These are phyloP conservation scores for Drosophila azteca DNA, from an alignment of 1,140 invertebrate species.

Conservation along the genomic window DNA sequence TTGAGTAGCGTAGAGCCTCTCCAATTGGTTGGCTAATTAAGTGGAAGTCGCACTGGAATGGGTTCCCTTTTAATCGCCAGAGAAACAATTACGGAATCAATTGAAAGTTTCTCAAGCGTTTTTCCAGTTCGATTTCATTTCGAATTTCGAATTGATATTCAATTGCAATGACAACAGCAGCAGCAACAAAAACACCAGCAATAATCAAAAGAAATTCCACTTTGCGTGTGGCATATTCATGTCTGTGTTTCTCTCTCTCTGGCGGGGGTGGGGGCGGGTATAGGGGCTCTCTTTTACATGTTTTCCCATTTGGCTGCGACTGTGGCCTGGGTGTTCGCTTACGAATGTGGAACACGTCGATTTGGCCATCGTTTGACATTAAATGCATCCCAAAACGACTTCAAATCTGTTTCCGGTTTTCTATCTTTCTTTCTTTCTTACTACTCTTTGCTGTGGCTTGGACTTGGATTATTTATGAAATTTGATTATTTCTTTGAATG, in stretches of 20 bases:
- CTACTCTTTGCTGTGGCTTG: neutral
- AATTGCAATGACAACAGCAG: slow-evolving; percentile 62
- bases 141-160: slow-evolving; percentile 72
- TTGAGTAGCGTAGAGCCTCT: too few relatives aligned
- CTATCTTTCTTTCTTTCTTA: slow-evolving; percentile 25
- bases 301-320: slow-evolving; percentile 44
- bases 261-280: slow-evolving; percentile 1
- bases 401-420: slow-evolving; percentile 71
- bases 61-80: slow-evolving; percentile 8
- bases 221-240: slow-evolving; percentile 71
- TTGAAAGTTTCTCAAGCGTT: slow-evolving; percentile 52
- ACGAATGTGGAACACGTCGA: slow-evolving; percentile 72
- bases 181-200: slow-evolving; percentile 46
- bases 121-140: slow-evolving; percentile 62
- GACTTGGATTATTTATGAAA: slow-evolving; percentile 37
- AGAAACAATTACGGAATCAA: slow-evolving; percentile 27
- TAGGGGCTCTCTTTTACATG: slow-evolving; percentile 33
- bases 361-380: slow-evolving; percentile 63
- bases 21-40: too few relatives aligned
- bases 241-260: slow-evolving; percentile 8
- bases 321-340: slow-evolving; percentile 33
- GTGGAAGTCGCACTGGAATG: slow-evolving; percentile 4
- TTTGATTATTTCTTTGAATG: neutral
- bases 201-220: slow-evolving; percentile 61
- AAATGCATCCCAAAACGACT: slow-evolving; percentile 65